Evolutionary conservation across 1,140 invertebrate genomes (phyloP).

Genomic region (Belonocnema kinseyi): DNA sequence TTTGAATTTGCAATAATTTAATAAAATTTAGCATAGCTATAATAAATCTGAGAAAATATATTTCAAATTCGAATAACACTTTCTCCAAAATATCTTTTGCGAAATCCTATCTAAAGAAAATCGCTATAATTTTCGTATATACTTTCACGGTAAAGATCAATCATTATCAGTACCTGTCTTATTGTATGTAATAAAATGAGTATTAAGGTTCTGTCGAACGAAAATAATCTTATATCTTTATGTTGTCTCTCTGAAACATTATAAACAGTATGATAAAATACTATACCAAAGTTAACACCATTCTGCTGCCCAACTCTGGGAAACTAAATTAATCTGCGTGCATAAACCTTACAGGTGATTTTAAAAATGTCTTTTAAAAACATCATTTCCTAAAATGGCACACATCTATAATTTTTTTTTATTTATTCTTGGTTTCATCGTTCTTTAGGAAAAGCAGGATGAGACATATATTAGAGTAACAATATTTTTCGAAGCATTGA

Average conservation of each 20-base stretch:
- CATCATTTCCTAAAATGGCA: not conserved
- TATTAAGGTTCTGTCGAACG: constrained; percentile 4
- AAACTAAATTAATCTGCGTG: not conserved
- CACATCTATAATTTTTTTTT: not conserved
- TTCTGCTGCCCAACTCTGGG: not conserved
- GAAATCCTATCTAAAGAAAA: constrained; percentile 16
- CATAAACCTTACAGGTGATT: not conserved
- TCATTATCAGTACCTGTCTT: constrained; percentile 23
- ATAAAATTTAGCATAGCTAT: too few relatives aligned
- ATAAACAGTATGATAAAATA: constrained; percentile 12
- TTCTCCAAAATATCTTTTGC: not conserved
- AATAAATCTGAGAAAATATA: not conserved
- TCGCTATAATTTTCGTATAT: constrained; percentile 9
- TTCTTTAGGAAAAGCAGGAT: not conserved
- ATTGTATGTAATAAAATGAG: constrained; percentile 25
- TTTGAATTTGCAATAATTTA: not conserved
- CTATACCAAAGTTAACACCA: not conserved
- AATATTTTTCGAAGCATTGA: not conserved
- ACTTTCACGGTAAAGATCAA: constrained; percentile 28
- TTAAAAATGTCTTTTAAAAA: not conserved
- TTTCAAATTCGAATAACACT: constrained; percentile 1
- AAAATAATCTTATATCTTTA: constrained; percentile 1
- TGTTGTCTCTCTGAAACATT: not conserved
- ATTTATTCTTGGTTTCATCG: not conserved
- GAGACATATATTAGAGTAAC: not conserved